Evolutionary conservation across 2,888 invertebrate species (phyloP).

Genomic region (Mimumesa dahlbomi): DNA sequence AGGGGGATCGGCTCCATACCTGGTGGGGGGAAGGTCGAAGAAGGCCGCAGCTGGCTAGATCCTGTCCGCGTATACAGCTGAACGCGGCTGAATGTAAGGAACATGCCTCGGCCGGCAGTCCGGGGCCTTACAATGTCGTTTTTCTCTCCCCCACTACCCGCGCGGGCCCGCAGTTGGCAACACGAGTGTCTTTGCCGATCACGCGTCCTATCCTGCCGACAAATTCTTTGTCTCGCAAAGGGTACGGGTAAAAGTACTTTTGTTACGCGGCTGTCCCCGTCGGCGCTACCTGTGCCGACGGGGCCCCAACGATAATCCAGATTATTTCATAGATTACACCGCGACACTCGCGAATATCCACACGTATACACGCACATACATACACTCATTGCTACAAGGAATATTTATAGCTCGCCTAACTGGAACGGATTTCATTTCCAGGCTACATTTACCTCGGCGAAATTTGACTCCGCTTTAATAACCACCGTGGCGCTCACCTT

Average conservation of each 20-base stretch:
- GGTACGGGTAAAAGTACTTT: constrained; percentile 42
- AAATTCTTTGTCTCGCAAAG: constrained; percentile 51
- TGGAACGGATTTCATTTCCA: too few relatives aligned
- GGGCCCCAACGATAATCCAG: neutral
- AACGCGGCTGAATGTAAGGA: constrained; percentile 56
- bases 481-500: too few relatives aligned
- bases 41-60: constrained; percentile 77
- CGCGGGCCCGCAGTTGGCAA: constrained; percentile 62
- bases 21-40: constrained; percentile 77
- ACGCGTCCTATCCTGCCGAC: constrained; percentile 24
- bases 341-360: neutral
- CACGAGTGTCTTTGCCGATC: constrained; percentile 50
- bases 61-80: constrained; percentile 62
- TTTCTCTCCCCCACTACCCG: constrained; percentile 24
- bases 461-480: too few relatives aligned
- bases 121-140: constrained; percentile 53
- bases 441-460: too few relatives aligned
- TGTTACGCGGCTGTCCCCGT: neutral
- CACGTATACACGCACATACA: constrained; percentile 1
- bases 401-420: too few relatives aligned
- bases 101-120: constrained; percentile 39
- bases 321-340: neutral
- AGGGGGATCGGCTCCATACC: constrained; percentile 43
- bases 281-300: too few relatives aligned
- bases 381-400: too few relatives aligned